phyloP scores from a whole-genome alignment of 2,797 vertebrate species.

The Mormyrops attenuatus region DNA sequence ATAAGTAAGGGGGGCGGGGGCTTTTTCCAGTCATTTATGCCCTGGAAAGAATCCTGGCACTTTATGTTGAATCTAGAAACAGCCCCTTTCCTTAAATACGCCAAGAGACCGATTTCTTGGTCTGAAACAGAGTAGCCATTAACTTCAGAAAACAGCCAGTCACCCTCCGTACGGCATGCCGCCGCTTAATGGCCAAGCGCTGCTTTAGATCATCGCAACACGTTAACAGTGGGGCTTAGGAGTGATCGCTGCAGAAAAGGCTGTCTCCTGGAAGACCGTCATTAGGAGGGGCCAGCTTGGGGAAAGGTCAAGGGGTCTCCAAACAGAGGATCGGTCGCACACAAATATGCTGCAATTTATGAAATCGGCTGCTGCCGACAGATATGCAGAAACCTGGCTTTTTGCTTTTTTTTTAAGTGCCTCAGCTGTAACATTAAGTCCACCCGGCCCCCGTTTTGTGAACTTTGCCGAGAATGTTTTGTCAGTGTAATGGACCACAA shows the following conservation, averaged over 20 bases:
- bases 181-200: constrained; percentile 35
- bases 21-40: neutral
- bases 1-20: neutral
- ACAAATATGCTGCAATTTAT: constrained; percentile 40
- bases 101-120: neutral
- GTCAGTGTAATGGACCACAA: constrained; percentile 55
- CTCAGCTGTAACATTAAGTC: neutral
- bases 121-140: constrained; percentile 41
- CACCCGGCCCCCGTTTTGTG: neutral
- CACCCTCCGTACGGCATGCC: constrained; percentile 26
- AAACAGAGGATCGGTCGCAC: constrained; percentile 50
- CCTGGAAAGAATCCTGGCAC: neutral
- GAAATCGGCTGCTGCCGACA: constrained; percentile 50
- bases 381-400: constrained; percentile 29
- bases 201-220: constrained; percentile 40
- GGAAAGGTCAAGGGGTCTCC: constrained; percentile 36
- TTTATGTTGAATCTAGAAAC: neutral
- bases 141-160: constrained; percentile 29
- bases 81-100: neutral
- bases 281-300: constrained; percentile 24
- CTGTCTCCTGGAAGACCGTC: constrained; percentile 27
- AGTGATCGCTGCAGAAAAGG: constrained; percentile 16
- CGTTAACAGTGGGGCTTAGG: constrained; percentile 34
- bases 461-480: constrained; percentile 29
- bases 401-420: neutral